These are phyloP conservation scores for Cataglyphis albicans DNA, from an alignment of 2,888 invertebrate species.

Conservation along the genomic window DNA sequence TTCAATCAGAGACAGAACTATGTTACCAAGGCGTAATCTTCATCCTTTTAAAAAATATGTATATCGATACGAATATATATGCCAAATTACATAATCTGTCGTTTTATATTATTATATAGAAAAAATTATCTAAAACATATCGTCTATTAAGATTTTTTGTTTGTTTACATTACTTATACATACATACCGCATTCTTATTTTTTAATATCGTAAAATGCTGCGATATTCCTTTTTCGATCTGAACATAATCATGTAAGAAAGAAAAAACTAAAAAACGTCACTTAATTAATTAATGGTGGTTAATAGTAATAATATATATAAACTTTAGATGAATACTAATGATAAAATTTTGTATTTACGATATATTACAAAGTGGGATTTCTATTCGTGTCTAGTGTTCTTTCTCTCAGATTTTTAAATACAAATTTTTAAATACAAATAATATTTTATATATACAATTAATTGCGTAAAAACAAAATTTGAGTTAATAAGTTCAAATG, in stretches of 20 bases:
- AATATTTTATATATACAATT: neutral
- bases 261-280: neutral
- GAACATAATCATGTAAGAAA: neutral
- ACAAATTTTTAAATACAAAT: neutral
- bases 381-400: neutral
- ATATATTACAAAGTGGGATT: neutral
- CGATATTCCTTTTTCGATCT: neutral
- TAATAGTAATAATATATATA: neutral
- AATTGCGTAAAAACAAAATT: neutral
- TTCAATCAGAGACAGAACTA: slow-evolving; percentile 13
- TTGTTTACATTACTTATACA: neutral
- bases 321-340: neutral
- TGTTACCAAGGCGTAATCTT: neutral
- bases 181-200: neutral
- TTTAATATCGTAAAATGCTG: neutral
- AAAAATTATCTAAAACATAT: neutral
- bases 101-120: no score
- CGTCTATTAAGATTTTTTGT: neutral
- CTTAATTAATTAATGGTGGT: neutral
- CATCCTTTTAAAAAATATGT: slow-evolving; percentile 8
- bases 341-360: slow-evolving; percentile 1
- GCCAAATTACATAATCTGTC: no score
- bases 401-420: neutral
- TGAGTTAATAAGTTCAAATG: no score
- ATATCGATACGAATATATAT: neutral